A percentile compares a stretch with the other conserved stretches of the same genome.
phyloP scores from a whole-genome alignment of 2,888 invertebrate species.

The Leptinotarsa rubiginosa region DNA sequence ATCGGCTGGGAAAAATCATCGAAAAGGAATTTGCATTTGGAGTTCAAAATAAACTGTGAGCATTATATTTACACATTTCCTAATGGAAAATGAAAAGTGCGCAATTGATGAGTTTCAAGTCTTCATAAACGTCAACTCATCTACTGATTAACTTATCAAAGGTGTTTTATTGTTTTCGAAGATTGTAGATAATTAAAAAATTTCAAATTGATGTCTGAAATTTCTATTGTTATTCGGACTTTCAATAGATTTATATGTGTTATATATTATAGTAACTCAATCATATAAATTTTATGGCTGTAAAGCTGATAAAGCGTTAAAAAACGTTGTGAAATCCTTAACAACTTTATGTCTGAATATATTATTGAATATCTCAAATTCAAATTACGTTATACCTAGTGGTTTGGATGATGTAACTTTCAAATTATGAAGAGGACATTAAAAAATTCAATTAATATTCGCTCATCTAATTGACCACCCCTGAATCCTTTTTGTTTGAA shows the following conservation, averaged over 20 bases:
- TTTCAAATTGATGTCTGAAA: not conserved
- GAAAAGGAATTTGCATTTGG: constrained; percentile 7
- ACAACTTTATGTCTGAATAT: too few species aligned
- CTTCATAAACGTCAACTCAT: constrained; percentile 14
- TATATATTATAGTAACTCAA: too few species aligned
- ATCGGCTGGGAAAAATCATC: constrained; percentile 7
- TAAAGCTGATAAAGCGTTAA: too few species aligned
- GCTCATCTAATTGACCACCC: too few species aligned
- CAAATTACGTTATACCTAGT: too few species aligned
- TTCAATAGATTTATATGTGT: not conserved
- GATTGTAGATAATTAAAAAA: not conserved
- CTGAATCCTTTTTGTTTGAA: too few species aligned
- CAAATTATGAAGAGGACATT: too few species aligned
- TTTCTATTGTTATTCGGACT: not conserved
- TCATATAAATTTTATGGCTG: too few species aligned
- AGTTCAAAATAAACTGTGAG: constrained; percentile 6
- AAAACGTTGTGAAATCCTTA: too few species aligned
- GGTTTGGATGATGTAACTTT: too few species aligned
- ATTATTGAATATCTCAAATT: too few species aligned
- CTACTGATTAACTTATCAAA: not conserved
- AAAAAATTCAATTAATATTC: too few species aligned
- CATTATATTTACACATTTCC: constrained; percentile 1
- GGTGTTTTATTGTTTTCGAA: not conserved
- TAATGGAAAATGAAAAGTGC: constrained; percentile 11
- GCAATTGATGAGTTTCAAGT: not conserved